Conservation (phyloP, 2,888 invertebrate genomes). For the Lochmaea crataegi region DNA sequence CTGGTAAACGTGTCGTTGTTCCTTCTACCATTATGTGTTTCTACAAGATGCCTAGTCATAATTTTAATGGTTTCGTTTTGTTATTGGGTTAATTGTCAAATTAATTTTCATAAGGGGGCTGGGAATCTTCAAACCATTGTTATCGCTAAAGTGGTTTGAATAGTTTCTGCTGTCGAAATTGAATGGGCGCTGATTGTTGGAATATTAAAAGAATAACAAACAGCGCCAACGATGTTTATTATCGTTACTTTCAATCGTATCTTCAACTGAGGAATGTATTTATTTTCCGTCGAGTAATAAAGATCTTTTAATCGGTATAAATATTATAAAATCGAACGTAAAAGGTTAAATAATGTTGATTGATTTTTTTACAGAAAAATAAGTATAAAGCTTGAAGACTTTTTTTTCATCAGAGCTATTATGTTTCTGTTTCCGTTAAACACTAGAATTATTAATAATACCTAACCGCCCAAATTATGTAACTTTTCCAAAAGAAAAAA, state of each 20-base stretch:
- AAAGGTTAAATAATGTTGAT: not conserved
- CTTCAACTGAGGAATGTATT: not conserved
- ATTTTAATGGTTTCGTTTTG: slow-evolving; percentile 38
- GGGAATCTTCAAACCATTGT: slow-evolving; percentile 28
- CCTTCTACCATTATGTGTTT: slow-evolving; percentile 21
- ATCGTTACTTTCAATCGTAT: not conserved
- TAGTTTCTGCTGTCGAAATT: slow-evolving; percentile 28
- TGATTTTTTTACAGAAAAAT: too few species aligned
- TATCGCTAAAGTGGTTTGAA: slow-evolving; percentile 20
- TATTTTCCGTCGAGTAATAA: not conserved
- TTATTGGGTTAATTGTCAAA: slow-evolving; percentile 38
- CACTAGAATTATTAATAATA: not conserved
- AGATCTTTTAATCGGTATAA: not conserved
- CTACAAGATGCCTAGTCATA: slow-evolving; percentile 41
- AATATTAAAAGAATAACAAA: slow-evolving; percentile 15
- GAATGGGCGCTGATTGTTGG: slow-evolving; percentile 25
- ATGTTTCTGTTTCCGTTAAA: not conserved
- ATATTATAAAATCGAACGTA: not conserved
- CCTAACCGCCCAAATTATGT: not conserved
- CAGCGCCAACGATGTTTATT: slow-evolving; percentile 2
- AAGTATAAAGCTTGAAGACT: too few species aligned
- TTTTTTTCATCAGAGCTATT: not conserved
- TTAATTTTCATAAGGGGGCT: slow-evolving; percentile 31
- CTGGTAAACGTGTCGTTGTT: slow-evolving; percentile 9
- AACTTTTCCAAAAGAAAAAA: not conserved